Evolutionary conservation across 1,140 invertebrate genomes (phyloP), one percentile per base, ranked within the genome.

Genomic region (Bicyclus anynana): DNA sequence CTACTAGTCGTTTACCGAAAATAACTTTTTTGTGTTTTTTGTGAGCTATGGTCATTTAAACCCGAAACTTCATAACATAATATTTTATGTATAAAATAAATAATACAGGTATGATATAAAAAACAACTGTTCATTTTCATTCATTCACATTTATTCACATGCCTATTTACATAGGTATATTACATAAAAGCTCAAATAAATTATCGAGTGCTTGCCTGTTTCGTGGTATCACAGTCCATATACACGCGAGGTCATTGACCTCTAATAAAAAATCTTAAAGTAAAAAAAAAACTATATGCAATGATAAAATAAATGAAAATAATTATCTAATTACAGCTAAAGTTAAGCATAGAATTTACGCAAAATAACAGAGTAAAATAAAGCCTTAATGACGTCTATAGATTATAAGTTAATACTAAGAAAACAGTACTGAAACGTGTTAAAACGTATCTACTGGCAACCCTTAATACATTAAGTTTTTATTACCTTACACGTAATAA

Each of bases 191-290:
- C 60, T 72, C 67, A 69, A 67, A 66, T 76, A 72, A 73, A 65
- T 61, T 70, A 75, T 58, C 67, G 57, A 74, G 71, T 77, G 69
- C 68, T 68, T 58, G 63, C 47, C 52, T 69, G 52, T 65, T 62
- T 69, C 56, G 69, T 78, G 68, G 67, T 81, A 81, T 81, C 78
- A 81, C 78, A 81, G 78, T 81, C 72, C 74, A 50, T 53, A 54
- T 56, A 59, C 37, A 66, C 38, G 47, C 61, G 59, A 61, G 63
- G 62, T 65, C 48, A 33, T 33, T 46, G 9, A 40, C 52, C 16
- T 33, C 48, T n/a, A n/a, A 10, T 17, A 48, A 50, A 51, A 13
- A 61, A 27, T 50, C 48, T 54, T 61, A 61, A 13, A 54, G 54
- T 10, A 44, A 44, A 44, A 33, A 18, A 40, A 23, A 40, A 42